Conservation (phyloP, 2,797 vertebrate species). For the Diceros bicornis region DNA sequence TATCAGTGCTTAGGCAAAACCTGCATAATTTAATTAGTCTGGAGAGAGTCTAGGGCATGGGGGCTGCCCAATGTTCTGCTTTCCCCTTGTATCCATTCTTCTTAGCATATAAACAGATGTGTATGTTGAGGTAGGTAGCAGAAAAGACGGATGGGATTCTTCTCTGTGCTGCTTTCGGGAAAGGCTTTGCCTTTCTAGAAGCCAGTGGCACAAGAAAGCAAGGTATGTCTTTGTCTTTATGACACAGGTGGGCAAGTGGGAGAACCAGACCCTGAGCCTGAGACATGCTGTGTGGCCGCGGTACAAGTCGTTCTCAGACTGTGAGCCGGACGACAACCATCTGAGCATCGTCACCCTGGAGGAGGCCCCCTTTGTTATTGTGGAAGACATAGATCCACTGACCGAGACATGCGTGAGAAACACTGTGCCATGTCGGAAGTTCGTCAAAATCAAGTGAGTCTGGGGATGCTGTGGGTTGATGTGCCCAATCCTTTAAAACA, state of each 20-base stretch:
- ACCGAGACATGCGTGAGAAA: constrained; percentile 98
- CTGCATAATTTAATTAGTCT: rapidly evolving
- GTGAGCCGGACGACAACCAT: constrained; percentile 97
- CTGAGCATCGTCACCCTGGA: constrained; percentile 99
- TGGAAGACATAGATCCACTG: constrained; percentile 97
- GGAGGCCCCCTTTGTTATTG: constrained; percentile 98
- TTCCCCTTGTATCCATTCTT: not conserved
- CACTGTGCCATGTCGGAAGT: constrained; percentile 97
- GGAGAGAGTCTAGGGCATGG: not conserved
- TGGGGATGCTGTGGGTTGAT: rapidly evolving
- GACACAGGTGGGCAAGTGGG: constrained; percentile 97
- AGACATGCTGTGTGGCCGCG: constrained; percentile 98
- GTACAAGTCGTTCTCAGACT: constrained; percentile 96
- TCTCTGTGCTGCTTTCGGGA: rapidly evolving
- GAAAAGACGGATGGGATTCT: not conserved
- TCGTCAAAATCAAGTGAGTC: constrained; percentile 96
- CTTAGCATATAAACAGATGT: not conserved
- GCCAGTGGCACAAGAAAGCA: not conserved
- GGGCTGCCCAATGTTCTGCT: rapidly evolving
- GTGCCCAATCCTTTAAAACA: not conserved
- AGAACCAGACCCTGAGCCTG: constrained; percentile 96
- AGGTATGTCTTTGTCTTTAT: constrained; percentile 53
- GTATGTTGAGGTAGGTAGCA: rapidly evolving
- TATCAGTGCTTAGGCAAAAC: not conserved
- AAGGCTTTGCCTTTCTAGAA: not conserved